Base-by-base conservation (phyloP, 1,140 invertebrate species). In the Saxidomus purpurata region DNA sequence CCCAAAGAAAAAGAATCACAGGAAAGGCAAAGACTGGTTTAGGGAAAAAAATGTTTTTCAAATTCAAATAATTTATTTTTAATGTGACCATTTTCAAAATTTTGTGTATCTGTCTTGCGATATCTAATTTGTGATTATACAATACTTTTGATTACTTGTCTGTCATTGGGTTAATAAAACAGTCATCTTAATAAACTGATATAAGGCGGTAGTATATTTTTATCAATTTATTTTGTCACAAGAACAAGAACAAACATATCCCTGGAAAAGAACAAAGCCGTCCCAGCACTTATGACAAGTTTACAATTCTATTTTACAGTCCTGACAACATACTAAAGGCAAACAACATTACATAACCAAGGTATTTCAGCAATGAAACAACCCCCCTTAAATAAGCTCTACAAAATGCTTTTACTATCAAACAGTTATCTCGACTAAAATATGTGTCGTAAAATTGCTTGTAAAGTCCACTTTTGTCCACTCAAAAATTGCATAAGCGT, bases 381-480 rank as follows among this genome's bases (percentile, higher is more conserved):
- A 38, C 4, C 40, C 0, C n/a, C 1, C 34, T 43, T 0, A 85
- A 85, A 85, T 85, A 85, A 85, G 82, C 82, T 85, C 43, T 8
- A 52, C 67, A 55, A 85, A n/a, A 85, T 74, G 43, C 47, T 71
- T 85, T 85, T 85, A 85, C 69, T 85, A 85, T 85, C 82, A 71
- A 22, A 49, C 38, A 52, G 69, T 85, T 85, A 71, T 69, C 82
- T 85, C 67, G 52, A 85, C 82, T 85, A 85, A 85, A 85, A 85
- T 85, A 85, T 85, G 82, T 85, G 34, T 85, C 82, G 25, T 85
- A 85, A 85, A 85, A 85, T 28, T 49, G 28, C 82, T 55, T 71
- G 63, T 74, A 85, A 52, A 69, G 63, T 85, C 82, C 82, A 85
- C 63, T 85, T 85, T 85, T 71, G 63, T 52, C 82, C 82, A 85